These are phyloP conservation scores for Aptenodytes patagonicus DNA, from an alignment of 2,113 vertebrate genomes.

Conservation along the genomic window DNA sequence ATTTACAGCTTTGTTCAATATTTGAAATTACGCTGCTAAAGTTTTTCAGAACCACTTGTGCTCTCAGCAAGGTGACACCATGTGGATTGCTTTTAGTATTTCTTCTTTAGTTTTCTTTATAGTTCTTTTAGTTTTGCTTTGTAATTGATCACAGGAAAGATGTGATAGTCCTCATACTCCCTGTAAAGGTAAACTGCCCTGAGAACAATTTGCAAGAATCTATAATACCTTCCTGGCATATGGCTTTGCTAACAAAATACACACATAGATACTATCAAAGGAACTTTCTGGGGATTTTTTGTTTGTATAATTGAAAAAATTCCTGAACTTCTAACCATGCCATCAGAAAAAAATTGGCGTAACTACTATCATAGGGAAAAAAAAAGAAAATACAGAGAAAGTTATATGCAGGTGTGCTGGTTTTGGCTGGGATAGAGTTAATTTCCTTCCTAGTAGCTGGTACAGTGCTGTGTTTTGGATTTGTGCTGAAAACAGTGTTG, in stretches of 20 bases:
- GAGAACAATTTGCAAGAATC: not conserved
- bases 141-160: not conserved
- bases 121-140: not conserved
- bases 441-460: not conserved
- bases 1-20: not conserved
- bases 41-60: not conserved
- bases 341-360: not conserved
- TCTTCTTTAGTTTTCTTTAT: not conserved
- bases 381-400: not conserved
- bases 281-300: not conserved
- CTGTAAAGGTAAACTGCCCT: not conserved
- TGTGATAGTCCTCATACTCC: not conserved
- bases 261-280: not conserved
- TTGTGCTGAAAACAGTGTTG: not conserved
- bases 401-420: not conserved
- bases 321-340: not conserved
- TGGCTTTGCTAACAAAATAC: not conserved
- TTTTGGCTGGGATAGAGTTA: not conserved
- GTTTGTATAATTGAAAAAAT: not conserved
- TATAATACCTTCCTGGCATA: not conserved
- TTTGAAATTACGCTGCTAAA: not conserved
- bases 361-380: fast-evolving
- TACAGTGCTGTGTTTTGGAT: not conserved
- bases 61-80: not conserved
- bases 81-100: not conserved